phyloP scores from a whole-genome alignment of 2,888 invertebrate species.

The Phania funesta region DNA sequence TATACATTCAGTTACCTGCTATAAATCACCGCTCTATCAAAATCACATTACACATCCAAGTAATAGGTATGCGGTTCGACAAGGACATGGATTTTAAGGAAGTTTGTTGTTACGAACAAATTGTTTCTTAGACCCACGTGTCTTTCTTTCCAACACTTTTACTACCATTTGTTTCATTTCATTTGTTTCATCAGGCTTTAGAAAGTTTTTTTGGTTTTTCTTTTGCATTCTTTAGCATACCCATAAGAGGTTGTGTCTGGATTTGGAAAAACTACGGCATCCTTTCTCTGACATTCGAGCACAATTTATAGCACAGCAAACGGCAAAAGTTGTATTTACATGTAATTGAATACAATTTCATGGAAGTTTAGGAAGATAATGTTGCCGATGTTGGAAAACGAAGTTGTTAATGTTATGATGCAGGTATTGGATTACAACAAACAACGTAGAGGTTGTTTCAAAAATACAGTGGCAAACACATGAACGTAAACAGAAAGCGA shows the following conservation, averaged over 20 bases:
- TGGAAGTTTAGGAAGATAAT: conserved; percentile 13
- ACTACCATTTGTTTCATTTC: not conserved
- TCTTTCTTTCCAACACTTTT: not conserved
- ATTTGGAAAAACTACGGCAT: not conserved
- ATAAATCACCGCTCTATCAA: conserved; percentile 60
- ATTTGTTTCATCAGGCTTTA: not conserved
- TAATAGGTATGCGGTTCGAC: not conserved
- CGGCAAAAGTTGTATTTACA: conserved; percentile 62
- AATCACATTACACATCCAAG: conserved; percentile 44
- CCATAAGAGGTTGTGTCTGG: conserved; percentile 8
- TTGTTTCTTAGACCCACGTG: conserved; percentile 22
- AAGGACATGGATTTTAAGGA: not conserved
- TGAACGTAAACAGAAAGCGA: too few relatives aligned
- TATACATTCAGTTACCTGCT: conserved; percentile 59
- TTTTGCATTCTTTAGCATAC: conserved; percentile 5
- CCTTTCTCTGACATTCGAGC: conserved; percentile 4
- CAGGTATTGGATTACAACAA: not conserved
- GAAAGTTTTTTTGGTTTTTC: not conserved
- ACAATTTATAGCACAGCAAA: conserved; percentile 59
- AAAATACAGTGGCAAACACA: not conserved
- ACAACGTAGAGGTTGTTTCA: not conserved
- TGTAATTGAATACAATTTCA: conserved; percentile 61
- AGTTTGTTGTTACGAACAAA: not conserved
- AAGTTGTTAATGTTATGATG: not conserved
- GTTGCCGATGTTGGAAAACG: not conserved